Evolutionary conservation across 2,888 invertebrate species (phyloP).

Genomic region (Dysmachus trigonus): DNA sequence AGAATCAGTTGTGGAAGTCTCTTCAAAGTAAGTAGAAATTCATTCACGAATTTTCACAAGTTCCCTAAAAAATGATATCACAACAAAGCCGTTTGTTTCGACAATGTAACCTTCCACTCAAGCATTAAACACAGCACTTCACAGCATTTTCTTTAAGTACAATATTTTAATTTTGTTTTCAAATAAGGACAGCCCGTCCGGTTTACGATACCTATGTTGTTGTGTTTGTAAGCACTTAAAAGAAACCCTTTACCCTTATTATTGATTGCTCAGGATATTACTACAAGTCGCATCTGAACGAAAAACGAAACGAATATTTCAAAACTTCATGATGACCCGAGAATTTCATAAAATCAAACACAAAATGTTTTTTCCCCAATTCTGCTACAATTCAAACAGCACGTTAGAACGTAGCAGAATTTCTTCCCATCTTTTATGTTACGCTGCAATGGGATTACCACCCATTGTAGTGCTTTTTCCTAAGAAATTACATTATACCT

Average conservation of each 20-base stretch:
- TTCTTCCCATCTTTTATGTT: neutral
- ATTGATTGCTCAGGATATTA: neutral
- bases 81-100: neutral
- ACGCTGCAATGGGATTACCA: neutral
- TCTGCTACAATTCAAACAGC: neutral
- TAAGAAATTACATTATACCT: neutral
- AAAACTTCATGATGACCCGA: neutral
- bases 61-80: neutral
- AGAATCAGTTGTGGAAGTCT: conserved; percentile 92
- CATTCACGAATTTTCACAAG: neutral
- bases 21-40: conserved; percentile 70
- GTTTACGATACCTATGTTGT: neutral
- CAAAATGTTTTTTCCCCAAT: neutral
- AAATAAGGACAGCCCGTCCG: neutral
- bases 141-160: neutral
- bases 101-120: neutral
- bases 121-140: neutral
- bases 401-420: neutral
- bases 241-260: neutral
- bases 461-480: neutral
- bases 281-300: neutral
- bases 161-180: neutral
- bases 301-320: neutral
- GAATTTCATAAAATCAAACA: neutral
- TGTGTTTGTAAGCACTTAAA: neutral